A percentile compares a stretch with the other conserved stretches of the same genome.
phyloP scores from a whole-genome alignment of 1,140 invertebrate species.

The Manduca sexta region DNA sequence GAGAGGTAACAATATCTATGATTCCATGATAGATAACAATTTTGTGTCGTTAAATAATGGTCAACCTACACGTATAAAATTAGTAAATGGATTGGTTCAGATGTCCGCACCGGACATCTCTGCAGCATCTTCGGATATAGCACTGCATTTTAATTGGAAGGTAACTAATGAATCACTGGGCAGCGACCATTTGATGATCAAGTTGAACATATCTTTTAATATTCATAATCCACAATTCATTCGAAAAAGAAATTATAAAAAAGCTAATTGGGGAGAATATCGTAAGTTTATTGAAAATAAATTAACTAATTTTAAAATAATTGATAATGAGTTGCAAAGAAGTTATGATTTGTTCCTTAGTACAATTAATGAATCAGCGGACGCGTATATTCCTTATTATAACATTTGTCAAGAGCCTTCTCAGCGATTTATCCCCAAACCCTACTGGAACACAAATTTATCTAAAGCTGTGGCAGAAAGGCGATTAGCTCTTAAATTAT shows the following conservation, averaged over 20 bases:
- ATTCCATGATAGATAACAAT: conserved; percentile 8
- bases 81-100: conserved; percentile 8
- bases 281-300: conserved; percentile 4
- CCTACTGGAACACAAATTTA: conserved; percentile 18
- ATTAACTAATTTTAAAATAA: neutral
- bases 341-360: conserved; percentile 18
- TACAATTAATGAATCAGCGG: conserved; percentile 16
- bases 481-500: conserved; percentile 14
- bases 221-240: too few relatives aligned
- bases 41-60: conserved; percentile 16
- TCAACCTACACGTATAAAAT: conserved; percentile 9
- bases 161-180: conserved; percentile 18
- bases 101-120: conserved; percentile 19
- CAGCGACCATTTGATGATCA: conserved; percentile 29
- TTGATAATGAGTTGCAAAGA: conserved; percentile 7
- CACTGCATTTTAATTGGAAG: conserved; percentile 16
- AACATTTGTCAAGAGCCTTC: conserved; percentile 15
- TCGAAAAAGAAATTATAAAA: too few relatives aligned
- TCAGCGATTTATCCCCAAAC: conserved; percentile 19
- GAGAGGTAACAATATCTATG: conserved; percentile 15
- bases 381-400: conserved; percentile 14
- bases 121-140: conserved; percentile 10
- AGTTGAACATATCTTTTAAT: conserved; percentile 4
- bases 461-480: conserved; percentile 21
- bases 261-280: conserved; percentile 18